Base-by-base conservation (phyloP, 1,140 invertebrate species). In the Trinorchestia longiramus region DNA sequence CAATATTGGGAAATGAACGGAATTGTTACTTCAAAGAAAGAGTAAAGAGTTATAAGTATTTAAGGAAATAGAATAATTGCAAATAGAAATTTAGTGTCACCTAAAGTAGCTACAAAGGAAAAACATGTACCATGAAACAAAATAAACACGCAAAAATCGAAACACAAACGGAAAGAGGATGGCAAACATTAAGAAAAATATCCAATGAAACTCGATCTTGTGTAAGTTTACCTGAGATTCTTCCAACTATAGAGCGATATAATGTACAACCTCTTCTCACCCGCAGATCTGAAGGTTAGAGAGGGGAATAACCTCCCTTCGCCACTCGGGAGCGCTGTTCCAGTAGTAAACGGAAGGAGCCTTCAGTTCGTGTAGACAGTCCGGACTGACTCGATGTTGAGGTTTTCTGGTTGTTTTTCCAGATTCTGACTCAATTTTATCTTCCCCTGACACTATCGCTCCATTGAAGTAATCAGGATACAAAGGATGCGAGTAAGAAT, bases 221-320 rank as follows among this genome's bases (percentile, higher is more conserved):
- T 11, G 36, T 15, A 77, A 77, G 28, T 77, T 77, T 77, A 11
- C 62, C 62, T 28, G 15, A 36, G 28, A 90, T 90, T 53, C 43
- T 90, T 90, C 6, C 42, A 42, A 42, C 88, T 87, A 87, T 42
- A 4, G 4, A 15, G 36, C 3, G 28, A 90, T 36, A 90, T 6
- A 90, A 42, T 42, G 1, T 42, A 42, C 62, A 36, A 77, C n/a
- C 36, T 95, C 43, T 90, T 95, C 96, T 95, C 77, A 97, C 97
- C 97, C 97, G 97, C 97, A 97, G 88, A 97, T 97, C 96, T 97
- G 97, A 4, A 97, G 95, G 96, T 97, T 97, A 96, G 97, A 97
- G 19, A 97, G 96, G 43, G 97, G 97, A 6, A 97, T 97, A 43
- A 97, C 96, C n/a, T 97, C 96, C 92, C 97, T 96, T 87, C 97